Evolutionary conservation across 2,888 invertebrate species (phyloP).

Genomic region (Leptinotarsa tumamoca): DNA sequence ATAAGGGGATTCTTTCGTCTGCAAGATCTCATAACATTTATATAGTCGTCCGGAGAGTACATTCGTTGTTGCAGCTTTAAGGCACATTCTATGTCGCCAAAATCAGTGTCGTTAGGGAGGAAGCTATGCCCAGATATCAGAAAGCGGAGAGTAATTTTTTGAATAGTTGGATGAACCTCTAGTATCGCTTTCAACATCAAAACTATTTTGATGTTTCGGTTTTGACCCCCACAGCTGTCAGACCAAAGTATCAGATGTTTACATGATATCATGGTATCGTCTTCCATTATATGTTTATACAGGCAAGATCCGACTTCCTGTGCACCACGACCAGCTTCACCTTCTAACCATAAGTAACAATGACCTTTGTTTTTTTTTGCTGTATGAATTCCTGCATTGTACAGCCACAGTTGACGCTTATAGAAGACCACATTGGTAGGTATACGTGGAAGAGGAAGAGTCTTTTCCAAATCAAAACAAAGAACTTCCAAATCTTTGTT

Average conservation of each 20-base stretch:
- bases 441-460: conserved; percentile 38
- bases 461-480: conserved; percentile 61
- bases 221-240: conserved; percentile 44
- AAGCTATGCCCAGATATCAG: conserved; percentile 34
- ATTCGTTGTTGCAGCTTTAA: conserved; percentile 38
- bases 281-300: conserved; percentile 35
- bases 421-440: conserved; percentile 50
- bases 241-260: conserved; percentile 46
- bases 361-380: conserved; percentile 40
- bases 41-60: conserved; percentile 40
- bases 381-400: conserved; percentile 49
- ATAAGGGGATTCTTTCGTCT: conserved; percentile 27
- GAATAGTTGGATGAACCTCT: conserved; percentile 24
- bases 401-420: conserved; percentile 53
- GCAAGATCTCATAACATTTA: conserved; percentile 33
- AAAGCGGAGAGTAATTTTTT: conserved; percentile 32
- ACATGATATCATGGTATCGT: conserved; percentile 16
- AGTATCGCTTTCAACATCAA: conserved; percentile 42
- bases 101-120: conserved; percentile 34
- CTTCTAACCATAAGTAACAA: conserved; percentile 47
- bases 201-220: conserved; percentile 45
- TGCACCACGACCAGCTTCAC: conserved; percentile 48
- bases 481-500: conserved; percentile 62
- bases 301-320: conserved; percentile 44
- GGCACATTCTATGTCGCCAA: conserved; percentile 35